Evolutionary conservation across 2,113 vertebrate genomes (phyloP), one percentile per base, ranked within the genome.

Genomic region (Ptychochromis oligacanthus): DNA sequence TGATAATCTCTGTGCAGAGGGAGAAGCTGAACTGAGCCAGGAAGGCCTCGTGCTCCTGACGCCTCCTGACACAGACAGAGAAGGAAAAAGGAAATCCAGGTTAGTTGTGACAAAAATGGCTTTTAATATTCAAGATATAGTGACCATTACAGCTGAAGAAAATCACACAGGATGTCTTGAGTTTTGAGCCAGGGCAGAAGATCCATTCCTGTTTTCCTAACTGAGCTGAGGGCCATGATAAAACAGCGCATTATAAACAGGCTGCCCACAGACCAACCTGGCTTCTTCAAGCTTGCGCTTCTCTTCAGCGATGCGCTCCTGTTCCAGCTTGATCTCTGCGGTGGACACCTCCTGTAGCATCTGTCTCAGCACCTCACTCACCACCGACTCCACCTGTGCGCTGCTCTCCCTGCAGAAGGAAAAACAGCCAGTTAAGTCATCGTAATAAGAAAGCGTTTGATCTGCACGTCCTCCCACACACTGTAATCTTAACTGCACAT

Each of bases 221-320:
- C 26, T 12, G 24, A 70, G 26, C 65, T 5, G 40, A 70, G 24
- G 43, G 1, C 0, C 0, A 40, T 20, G 40, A 46, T 10, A 2
- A 5, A 5, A 46, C 6, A 1, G 15, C 22, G 22, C 8, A n/a
- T 43, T 18, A 10, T 13, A n/a, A 79, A 56, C 22, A 40, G 5
- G 7, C 40, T 7, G 8, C 8, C 2, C 3, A 15, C 11, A 60
- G 7, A 89, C 91, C 1, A 8, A 97, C 98, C 97, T 97, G 81
- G 96, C 95, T 87, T 98, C 96, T 88, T 98, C 97, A 4, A 95
- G 94, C 84, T 76, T 95, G 52, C 94, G 96, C 70, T 91, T 96
- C 60, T 97, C 97, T 77, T 97, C 96, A 14, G 94, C 93, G 2
- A 96, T 88, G 0, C 96, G 95, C 74, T 96, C 91, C 36, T 79